These are phyloP conservation scores for Muscicapa comitata DNA, from an alignment of 2,797 vertebrate species.

Conservation along the genomic window DNA sequence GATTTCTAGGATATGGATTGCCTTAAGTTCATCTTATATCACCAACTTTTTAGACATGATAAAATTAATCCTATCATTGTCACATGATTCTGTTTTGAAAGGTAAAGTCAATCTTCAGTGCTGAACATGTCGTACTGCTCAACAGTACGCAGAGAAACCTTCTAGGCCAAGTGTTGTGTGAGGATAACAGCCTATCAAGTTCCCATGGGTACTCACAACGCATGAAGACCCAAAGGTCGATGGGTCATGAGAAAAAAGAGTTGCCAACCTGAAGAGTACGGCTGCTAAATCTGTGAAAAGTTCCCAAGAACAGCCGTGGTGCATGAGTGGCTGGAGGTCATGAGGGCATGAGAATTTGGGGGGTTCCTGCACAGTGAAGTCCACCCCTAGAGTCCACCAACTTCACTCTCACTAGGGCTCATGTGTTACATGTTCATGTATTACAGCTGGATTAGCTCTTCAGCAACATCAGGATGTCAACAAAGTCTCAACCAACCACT, in stretches of 20 bases:
- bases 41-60: background rate
- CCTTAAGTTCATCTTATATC: background rate
- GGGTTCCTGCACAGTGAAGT: background rate
- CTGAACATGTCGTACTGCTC: background rate
- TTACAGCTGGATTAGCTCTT: background rate
- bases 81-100: background rate
- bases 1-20: background rate
- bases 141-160: background rate
- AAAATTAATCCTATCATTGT: background rate
- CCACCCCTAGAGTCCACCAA: background rate
- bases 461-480: background rate
- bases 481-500: background rate
- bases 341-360: constrained; percentile 17
- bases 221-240: constrained; percentile 47
- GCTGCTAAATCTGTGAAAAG: background rate
- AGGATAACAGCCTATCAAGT: background rate
- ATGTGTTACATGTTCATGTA: accelerated
- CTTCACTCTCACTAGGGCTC: background rate
- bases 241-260: constrained; percentile 42
- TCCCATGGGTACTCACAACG: constrained; percentile 34
- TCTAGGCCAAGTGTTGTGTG: background rate
- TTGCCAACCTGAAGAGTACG: background rate
- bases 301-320: background rate
- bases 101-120: background rate
- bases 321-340: constrained; percentile 28